These are phyloP conservation scores for Paramuricea clavata DNA, from an alignment of 92 coral and sea anemone species.

Conservation along the genomic window DNA sequence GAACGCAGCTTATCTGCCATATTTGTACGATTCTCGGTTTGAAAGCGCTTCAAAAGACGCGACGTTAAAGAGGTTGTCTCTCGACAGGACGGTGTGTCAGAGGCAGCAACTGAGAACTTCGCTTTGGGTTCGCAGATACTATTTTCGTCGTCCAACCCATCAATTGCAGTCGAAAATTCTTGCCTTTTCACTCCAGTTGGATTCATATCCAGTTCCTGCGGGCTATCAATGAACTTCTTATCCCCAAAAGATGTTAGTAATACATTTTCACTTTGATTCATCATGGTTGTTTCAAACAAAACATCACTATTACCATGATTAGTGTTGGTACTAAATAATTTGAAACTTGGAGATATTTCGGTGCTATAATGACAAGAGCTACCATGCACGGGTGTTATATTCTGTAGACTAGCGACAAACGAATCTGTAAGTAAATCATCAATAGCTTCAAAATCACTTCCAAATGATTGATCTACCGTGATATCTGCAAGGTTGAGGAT, in stretches of 20 bases:
- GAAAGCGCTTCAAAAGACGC: conserved; percentile 36
- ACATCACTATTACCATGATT: neutral
- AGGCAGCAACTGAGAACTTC: neutral
- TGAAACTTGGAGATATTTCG: neutral
- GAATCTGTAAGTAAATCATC: conserved; percentile 43
- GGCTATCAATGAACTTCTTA: neutral
- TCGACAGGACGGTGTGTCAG: conserved; percentile 2
- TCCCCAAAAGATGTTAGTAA: neutral
- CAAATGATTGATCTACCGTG: conserved; percentile 18
- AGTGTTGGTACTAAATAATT: neutral
- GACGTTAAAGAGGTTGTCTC: conserved; percentile 19
- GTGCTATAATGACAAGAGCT: neutral
- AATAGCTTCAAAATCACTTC: conserved; percentile 2
- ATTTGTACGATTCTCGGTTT: neutral
- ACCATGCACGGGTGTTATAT: neutral
- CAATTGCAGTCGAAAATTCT: neutral
- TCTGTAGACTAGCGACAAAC: conserved; percentile 27
- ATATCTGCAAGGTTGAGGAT: conserved; percentile 20
- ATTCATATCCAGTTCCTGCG: neutral
- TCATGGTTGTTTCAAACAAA: neutral
- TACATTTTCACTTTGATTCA: neutral
- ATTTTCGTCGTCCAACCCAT: neutral
- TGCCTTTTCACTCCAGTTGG: neutral
- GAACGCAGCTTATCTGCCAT: conserved; percentile 26
- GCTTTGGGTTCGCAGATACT: neutral